phyloP scores from a whole-genome alignment of 2,113 vertebrate genomes.

The Petromus typicus region DNA sequence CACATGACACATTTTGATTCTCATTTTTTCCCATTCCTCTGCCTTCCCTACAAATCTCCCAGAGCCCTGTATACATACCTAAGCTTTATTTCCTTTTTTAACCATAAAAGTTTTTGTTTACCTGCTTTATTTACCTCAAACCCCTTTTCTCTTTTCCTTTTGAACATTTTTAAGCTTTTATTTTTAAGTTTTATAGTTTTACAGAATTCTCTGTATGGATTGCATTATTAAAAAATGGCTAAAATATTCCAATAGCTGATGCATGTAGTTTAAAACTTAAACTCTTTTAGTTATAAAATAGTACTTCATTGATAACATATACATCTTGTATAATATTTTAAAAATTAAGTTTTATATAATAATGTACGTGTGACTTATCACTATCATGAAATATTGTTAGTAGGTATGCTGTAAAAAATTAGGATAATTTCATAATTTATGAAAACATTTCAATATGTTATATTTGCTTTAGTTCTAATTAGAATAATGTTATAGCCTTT shows the following conservation, averaged over 20 bases:
- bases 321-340: not conserved
- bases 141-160: too few species aligned
- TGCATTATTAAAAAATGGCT: not conserved
- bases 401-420: not conserved
- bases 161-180: not conserved
- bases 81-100: too few species aligned
- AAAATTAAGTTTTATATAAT: not conserved
- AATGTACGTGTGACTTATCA: not conserved
- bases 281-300: not conserved
- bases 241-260: not conserved
- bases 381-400: not conserved
- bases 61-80: too few species aligned
- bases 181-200: not conserved
- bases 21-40: too few species aligned
- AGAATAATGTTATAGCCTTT: too few species aligned
- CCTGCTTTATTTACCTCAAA: too few species aligned
- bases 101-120: too few species aligned
- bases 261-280: not conserved
- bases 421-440: not conserved
- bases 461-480: too few species aligned
- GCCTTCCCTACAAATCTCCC: too few species aligned
- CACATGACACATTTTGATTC: too few species aligned
- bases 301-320: not conserved
- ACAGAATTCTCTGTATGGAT: not conserved
- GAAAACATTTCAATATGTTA: not conserved